Evolutionary conservation across 92 coral and sea anemone genomes (phyloP).

Genomic region (Umimayanthus kanabou): DNA sequence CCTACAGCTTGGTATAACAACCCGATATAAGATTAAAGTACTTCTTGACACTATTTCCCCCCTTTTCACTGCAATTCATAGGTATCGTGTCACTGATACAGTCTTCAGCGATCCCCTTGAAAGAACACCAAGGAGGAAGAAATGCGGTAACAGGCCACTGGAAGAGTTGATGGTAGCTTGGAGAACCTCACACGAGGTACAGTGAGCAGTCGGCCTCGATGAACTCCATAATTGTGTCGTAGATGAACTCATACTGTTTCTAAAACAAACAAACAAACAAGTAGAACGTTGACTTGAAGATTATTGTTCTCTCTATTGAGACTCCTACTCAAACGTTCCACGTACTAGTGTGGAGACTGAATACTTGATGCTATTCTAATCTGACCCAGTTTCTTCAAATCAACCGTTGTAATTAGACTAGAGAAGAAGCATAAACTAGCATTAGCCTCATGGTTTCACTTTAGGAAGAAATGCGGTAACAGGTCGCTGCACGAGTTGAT

Average conservation of each 20-base stretch:
- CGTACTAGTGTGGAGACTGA: too few relatives aligned
- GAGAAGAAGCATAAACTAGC: too few relatives aligned
- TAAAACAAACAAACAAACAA: slow-evolving; percentile 20
- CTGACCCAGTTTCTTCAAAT: too few relatives aligned
- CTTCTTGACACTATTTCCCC: not conserved
- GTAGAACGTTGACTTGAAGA: not conserved
- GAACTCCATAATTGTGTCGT: slow-evolving; percentile 81
- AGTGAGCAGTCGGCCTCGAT: slow-evolving; percentile 81
- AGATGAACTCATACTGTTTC: slow-evolving; percentile 85
- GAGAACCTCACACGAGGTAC: slow-evolving; percentile 59
- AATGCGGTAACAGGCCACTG: too few relatives aligned
- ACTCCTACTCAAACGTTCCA: too few relatives aligned
- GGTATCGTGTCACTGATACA: not conserved
- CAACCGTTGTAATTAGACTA: too few relatives aligned
- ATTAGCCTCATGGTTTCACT: too few relatives aligned
- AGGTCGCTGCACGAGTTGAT: not conserved
- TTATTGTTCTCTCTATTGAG: too few relatives aligned
- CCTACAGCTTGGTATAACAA: not conserved
- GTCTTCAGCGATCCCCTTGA: not conserved
- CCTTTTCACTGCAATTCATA: not conserved
- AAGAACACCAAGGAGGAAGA: not conserved
- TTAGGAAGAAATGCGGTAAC: too few relatives aligned
- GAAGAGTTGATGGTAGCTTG: not conserved
- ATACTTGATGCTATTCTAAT: too few relatives aligned
- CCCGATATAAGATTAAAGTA: not conserved